Percentiles rank a stretch among this genome's conserved stretches.
Conservation (phyloP, 2,113 vertebrate genomes). For the Microcebus griseorufus region DNA sequence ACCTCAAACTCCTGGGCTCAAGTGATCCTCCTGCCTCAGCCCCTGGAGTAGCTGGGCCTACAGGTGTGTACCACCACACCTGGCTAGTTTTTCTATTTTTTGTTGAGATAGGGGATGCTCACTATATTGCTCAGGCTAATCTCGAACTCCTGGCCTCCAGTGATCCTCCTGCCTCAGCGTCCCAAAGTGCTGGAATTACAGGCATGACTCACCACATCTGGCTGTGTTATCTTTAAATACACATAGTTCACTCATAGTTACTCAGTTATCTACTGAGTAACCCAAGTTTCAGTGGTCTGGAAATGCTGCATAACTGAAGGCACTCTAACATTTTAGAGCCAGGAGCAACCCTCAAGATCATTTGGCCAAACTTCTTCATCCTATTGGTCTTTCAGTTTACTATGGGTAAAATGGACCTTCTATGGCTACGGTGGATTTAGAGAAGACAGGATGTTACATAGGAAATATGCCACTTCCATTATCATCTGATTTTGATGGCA, state of each 20-base stretch:
- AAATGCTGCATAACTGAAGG: background rate
- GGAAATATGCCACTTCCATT: background rate
- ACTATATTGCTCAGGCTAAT: too few species aligned
- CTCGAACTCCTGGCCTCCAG: too few species aligned
- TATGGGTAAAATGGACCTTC: background rate
- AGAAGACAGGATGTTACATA: background rate
- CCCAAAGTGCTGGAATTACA: too few species aligned
- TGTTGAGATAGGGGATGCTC: too few species aligned
- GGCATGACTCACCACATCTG: background rate
- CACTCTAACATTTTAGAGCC: background rate
- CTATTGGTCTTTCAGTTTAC: background rate
- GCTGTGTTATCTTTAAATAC: background rate
- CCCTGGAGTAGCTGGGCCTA: too few species aligned
- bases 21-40: too few species aligned
- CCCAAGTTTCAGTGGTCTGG: constrained; percentile 3
- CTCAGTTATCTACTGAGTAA: background rate
- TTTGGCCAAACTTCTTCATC: background rate
- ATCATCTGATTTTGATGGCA: background rate
- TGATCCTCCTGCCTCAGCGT: too few species aligned
- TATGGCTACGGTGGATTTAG: background rate
- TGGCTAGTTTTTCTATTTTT: too few species aligned
- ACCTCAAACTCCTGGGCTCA: too few species aligned
- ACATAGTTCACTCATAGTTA: background rate
- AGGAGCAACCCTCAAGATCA: background rate
- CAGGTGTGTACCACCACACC: too few species aligned